Percentiles rank a stretch among this genome's conserved stretches.
Evolutionary conservation across 2,113 vertebrate species (phyloP).

Genomic region (Lethenteron reissneri): DNA sequence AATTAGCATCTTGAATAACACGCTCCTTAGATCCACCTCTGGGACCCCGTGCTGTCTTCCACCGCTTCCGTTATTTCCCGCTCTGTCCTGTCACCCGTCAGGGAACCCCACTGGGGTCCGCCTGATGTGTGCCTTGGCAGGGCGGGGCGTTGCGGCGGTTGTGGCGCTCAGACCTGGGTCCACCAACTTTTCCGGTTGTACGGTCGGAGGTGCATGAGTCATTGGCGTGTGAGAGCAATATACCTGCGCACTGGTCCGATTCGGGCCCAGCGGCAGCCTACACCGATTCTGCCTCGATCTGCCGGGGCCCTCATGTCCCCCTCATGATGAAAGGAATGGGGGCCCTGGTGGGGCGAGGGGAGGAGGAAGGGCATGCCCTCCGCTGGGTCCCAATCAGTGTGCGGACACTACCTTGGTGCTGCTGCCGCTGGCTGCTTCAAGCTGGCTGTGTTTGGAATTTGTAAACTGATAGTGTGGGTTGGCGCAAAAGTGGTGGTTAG

Average conservation of each 20-base stretch:
- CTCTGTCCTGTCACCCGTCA: too few relatives aligned
- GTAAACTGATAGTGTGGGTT: too few relatives aligned
- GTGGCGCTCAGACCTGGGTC: conserved; percentile 18
- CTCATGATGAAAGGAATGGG: too few relatives aligned
- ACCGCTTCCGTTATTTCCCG: background rate
- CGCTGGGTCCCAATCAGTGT: too few relatives aligned
- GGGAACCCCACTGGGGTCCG: conserved; percentile 23
- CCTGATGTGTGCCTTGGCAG: conserved; percentile 20
- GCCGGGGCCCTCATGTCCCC: too few relatives aligned
- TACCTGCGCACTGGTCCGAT: conserved; percentile 41
- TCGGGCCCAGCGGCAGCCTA: background rate
- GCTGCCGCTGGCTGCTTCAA: too few relatives aligned
- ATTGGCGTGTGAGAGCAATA: conserved; percentile 77
- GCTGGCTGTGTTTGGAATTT: too few relatives aligned
- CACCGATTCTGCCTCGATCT: too few relatives aligned
- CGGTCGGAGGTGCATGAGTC: conserved; percentile 84
- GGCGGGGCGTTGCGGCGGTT: conserved; percentile 24
- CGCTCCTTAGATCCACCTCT: conserved; percentile 95
- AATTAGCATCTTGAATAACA: conserved; percentile 19
- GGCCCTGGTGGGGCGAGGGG: too few relatives aligned
- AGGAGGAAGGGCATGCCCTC: too few relatives aligned
- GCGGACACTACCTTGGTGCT: too few relatives aligned
- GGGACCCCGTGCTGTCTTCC: conserved; percentile 28
- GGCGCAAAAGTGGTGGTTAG: too few relatives aligned
- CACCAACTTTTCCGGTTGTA: conserved; percentile 67